Base-by-base conservation (phyloP, 30 jellyfish, hydroid and myxozoan species). In the Cassiopea andromeda region DNA sequence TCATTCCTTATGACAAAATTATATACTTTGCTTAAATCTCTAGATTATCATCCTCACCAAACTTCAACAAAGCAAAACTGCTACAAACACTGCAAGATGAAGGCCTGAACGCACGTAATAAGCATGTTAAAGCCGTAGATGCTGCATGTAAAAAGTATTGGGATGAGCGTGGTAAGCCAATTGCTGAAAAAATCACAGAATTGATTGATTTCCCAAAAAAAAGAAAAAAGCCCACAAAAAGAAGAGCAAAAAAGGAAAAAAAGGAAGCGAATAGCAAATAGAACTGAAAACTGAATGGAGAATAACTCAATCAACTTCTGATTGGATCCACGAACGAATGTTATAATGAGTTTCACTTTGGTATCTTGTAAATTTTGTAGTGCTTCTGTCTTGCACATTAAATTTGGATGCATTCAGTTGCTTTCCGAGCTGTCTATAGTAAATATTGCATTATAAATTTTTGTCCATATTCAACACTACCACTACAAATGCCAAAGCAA, bases 121-220 rank as follows among this genome's bases (percentile, higher is more conserved):
- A 78, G 48, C 90, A 87, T 86, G 83, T 69, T 50, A 73, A 60
- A 19, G 69, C 44, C 14, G 94, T 87, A 58, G 60, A 69, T 43
- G 82, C 78, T 6, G 94, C 94, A 50, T 87, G 94, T 75, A 57
- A 50, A 57, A 87, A 87, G 45, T 87, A 87, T 61, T 77, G 90
- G 94, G 71, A 48, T 2, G 81, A 68, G 75, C 94, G 87, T 18
- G 90, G 94, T 1, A 73, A 48, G 2, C 78, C 87, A n/a, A 57
- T 87, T 57, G 94, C 89, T 9, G 78, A 87, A 19, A 71, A 87
- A 50, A 74, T 87, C 4, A 81, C 54, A 9, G 78, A 68, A 48
- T 61, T 87, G 50, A 87, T 57, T n/a, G 87, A 70, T 48, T 60
- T 77, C 47, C 94, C 94, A n/a, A 87, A 87, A 69, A 87, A 86